Conservation (phyloP, 2,888 invertebrate genomes). For the Helicoverpa assulta region DNA sequence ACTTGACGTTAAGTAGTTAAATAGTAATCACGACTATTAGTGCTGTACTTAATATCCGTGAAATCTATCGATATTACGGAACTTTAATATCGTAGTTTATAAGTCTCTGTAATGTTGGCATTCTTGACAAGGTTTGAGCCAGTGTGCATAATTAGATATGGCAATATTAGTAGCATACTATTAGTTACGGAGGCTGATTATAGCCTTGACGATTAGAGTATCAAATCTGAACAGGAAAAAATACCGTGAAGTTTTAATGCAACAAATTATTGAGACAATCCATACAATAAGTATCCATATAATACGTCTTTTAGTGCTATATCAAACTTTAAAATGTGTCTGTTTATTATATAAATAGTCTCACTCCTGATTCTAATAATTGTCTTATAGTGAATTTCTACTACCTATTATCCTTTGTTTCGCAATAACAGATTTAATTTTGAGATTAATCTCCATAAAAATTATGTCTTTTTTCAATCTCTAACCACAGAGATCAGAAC, state of each 20-base stretch:
- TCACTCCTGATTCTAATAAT: too few relatives aligned
- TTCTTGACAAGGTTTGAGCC: too few relatives aligned
- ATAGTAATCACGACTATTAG: neutral
- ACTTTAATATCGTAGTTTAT: neutral
- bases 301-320: too few relatives aligned
- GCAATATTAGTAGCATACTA: neutral
- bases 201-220: neutral
- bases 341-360: too few relatives aligned
- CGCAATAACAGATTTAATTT: too few relatives aligned
- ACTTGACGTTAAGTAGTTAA: neutral
- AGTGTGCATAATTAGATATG: neutral
- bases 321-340: too few relatives aligned
- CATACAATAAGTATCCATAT: too few relatives aligned
- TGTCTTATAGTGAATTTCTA: too few relatives aligned
- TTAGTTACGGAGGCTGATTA: neutral
- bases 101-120: neutral
- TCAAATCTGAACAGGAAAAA: neutral
- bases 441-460: too few relatives aligned
- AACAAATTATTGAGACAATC: neutral
- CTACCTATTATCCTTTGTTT: too few relatives aligned
- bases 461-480: too few relatives aligned
- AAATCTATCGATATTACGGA: constrained; percentile 12
- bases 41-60: neutral
- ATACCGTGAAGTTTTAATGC: neutral
- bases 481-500: too few relatives aligned